Evolutionary conservation across 2,797 vertebrate genomes (phyloP).

Genomic region (Gadopsis bispinosus): DNA sequence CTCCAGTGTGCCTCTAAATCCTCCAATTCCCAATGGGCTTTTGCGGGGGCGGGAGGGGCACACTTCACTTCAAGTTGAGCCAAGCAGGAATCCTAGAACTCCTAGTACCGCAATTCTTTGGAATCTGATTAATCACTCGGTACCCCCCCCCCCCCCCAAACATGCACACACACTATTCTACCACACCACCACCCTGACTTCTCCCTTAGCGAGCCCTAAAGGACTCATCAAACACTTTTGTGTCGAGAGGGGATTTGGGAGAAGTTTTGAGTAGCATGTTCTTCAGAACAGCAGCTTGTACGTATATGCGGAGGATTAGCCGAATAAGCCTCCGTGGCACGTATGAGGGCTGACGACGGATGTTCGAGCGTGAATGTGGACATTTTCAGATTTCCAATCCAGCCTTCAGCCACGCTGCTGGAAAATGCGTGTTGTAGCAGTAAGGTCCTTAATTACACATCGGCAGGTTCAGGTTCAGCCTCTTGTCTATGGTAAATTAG

Average conservation of each 20-base stretch:
- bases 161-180: constrained; percentile 26
- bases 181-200: constrained; percentile 30
- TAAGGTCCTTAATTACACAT: constrained; percentile 10
- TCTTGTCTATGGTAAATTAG: neutral
- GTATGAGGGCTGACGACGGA: constrained; percentile 41
- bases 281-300: constrained; percentile 65
- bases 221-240: constrained; percentile 87
- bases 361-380: constrained; percentile 17
- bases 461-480: neutral
- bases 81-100: constrained; percentile 91
- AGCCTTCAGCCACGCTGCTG: neutral
- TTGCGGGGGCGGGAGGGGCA: constrained; percentile 46
- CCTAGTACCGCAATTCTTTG: constrained; percentile 88
- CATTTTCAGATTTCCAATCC: constrained; percentile 25
- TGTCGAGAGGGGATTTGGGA: constrained; percentile 63
- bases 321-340: constrained; percentile 29
- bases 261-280: constrained; percentile 72
- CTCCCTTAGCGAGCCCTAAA: constrained; percentile 82
- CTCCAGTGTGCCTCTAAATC: constrained; percentile 91
- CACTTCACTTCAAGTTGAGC: constrained; percentile 64
- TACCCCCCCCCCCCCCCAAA: constrained; percentile 52
- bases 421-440: neutral
- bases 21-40: constrained; percentile 86
- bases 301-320: constrained; percentile 48
- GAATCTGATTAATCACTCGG: constrained; percentile 96